A percentile compares a stretch with the other conserved stretches of the same genome.
phyloP scores from a whole-genome alignment of 2,113 vertebrate species.

The Vidua macroura region DNA sequence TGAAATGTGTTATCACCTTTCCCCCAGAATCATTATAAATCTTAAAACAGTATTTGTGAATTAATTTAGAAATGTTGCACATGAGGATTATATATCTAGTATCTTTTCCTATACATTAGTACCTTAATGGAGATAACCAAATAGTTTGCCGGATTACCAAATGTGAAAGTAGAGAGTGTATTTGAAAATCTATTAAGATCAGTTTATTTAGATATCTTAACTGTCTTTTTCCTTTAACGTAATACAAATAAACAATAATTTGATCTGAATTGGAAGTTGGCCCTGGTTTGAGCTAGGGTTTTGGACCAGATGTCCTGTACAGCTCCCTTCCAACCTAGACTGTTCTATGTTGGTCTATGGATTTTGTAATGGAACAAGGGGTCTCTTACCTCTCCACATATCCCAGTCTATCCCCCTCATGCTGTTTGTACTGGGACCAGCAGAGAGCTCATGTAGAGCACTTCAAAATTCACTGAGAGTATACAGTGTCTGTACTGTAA shows the following conservation, averaged over 20 bases:
- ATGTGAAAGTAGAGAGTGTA: background rate
- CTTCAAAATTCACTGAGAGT: background rate
- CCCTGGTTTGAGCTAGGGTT: background rate
- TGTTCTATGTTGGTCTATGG: background rate
- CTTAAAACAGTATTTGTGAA: background rate
- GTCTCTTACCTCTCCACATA: background rate
- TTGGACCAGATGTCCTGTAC: background rate
- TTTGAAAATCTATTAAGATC: background rate
- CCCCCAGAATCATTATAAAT: background rate
- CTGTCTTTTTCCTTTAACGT: background rate
- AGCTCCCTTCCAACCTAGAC: background rate
- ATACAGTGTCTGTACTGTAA: background rate
- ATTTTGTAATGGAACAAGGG: background rate
- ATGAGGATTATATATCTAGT: background rate
- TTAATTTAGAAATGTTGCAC: background rate
- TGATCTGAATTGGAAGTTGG: background rate
- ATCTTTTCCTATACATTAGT: background rate
- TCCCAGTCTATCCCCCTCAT: background rate
- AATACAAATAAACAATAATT: background rate
- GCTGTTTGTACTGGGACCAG: background rate
- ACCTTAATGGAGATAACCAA: background rate
- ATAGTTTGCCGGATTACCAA: background rate
- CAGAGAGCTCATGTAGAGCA: background rate
- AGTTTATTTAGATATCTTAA: background rate
- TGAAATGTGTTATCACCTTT: background rate